Evolutionary conservation across 1,140 invertebrate genomes (phyloP), one percentile per base, ranked within the genome.

Genomic region (Lepidotrigona ventralis): DNA sequence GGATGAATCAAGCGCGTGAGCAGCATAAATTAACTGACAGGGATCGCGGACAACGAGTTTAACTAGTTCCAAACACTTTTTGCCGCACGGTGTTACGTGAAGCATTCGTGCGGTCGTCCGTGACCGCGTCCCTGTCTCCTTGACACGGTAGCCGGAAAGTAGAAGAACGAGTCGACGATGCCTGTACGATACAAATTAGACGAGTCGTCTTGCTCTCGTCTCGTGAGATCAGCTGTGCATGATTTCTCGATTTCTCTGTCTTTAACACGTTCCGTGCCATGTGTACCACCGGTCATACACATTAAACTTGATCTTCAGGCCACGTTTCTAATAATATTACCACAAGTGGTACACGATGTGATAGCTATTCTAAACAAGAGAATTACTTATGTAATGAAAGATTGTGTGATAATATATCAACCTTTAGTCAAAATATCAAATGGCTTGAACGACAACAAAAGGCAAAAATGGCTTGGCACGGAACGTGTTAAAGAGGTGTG

Each of bases 1-100:
- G 86, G 88, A 89, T 90, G 89, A 89, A 90, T 90, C 86, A 84
- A 86, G 76, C 81, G 87, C 89, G 89, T 72, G 88, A 81, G 78
- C 53, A 76, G 88, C 89, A 90, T 90, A 89, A 90, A 90, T 90
- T 90, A 89, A 85, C 86, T 53, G 70, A 60, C 68, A 66, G 71
- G 72, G 51, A 15, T 69, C 86, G 72, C 23, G 66, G 68, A 58
- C 64, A 81, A 85, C 79, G 83, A 88, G 86, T 88, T 88, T 85
- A 88, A 88, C 87, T 88, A 88, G 83, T 88, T 88, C n/a, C 83
- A 75, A 85, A 88, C 86, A 77, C 86, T 88, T 88, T 88, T 88
- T 85, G 77, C 80, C 46, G 54, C 54, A 53, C 51, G 86, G 53
- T 74, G 78, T 88, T 87, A 80, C 79, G 58, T 83, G 70, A 53